Percentiles rank a stretch among this genome's conserved stretches.
Conservation (phyloP, 2,797 vertebrate species). For the Thaleichthys pacificus region DNA sequence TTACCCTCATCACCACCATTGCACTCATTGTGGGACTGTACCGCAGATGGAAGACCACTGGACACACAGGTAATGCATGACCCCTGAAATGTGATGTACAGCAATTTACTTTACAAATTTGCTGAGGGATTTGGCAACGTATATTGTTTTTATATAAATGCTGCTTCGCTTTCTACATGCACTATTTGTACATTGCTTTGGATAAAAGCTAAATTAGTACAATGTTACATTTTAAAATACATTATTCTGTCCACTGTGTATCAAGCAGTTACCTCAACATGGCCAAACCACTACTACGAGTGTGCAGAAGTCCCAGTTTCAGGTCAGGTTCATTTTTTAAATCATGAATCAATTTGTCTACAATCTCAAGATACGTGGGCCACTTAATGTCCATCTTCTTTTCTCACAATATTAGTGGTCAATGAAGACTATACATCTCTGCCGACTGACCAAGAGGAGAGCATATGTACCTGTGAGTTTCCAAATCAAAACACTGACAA, state of each 20-base stretch:
- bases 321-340: not conserved
- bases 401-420: not conserved
- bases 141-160: too few relatives aligned
- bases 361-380: not conserved
- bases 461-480: not conserved
- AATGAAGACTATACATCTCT: not conserved
- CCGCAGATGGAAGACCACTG: conserved; percentile 9
- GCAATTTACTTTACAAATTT: not conserved
- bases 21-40: conserved; percentile 30
- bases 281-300: not conserved
- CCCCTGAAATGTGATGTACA: conserved; percentile 6
- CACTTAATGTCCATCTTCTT: not conserved
- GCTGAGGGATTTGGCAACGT: not conserved
- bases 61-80: conserved; percentile 29
- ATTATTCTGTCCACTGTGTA: not conserved
- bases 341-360: not conserved
- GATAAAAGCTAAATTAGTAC: too few relatives aligned
- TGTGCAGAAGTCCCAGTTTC: not conserved
- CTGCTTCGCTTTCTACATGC: too few relatives aligned
- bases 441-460: too few relatives aligned
- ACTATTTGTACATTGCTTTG: too few relatives aligned
- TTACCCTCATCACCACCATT: not conserved
- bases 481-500: not conserved
- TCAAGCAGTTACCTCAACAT: not conserved
- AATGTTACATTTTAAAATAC: not conserved